A percentile compares a stretch with the other conserved stretches of the same genome.
phyloP scores from a whole-genome alignment of 2,113 vertebrate genomes.

The Microtus oregoni region DNA sequence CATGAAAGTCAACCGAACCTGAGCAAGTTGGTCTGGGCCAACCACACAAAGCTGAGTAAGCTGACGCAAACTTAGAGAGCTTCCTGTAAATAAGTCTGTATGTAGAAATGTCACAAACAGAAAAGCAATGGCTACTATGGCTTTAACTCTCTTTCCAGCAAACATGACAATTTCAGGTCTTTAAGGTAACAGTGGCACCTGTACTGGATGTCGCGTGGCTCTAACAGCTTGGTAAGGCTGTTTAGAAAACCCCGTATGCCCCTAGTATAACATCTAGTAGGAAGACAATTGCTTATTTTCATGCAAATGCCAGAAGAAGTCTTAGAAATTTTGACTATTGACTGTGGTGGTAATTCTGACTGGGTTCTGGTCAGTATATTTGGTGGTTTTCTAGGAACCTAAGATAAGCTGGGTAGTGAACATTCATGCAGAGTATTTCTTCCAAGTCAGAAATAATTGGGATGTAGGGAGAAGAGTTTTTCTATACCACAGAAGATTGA shows the following conservation, averaged over 20 bases:
- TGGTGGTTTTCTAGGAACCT: background rate
- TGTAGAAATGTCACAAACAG: background rate
- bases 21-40: background rate
- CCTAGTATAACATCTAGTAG: background rate
- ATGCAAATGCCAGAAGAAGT: background rate
- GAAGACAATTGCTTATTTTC: background rate
- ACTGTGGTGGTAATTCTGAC: background rate
- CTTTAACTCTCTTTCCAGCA: background rate
- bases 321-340: background rate
- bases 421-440: background rate
- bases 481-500: background rate
- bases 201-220: background rate
- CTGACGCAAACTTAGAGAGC: background rate
- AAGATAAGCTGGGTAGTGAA: background rate
- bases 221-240: background rate
- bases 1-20: background rate
- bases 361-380: background rate
- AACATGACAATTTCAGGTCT: background rate
- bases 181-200: background rate
- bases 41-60: background rate
- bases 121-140: background rate
- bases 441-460: background rate
- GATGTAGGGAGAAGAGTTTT: background rate
- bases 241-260: background rate
- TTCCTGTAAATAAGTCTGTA: background rate